Conservation (phyloP, 2,888 invertebrate species). For the Drosophila yooni region DNA sequence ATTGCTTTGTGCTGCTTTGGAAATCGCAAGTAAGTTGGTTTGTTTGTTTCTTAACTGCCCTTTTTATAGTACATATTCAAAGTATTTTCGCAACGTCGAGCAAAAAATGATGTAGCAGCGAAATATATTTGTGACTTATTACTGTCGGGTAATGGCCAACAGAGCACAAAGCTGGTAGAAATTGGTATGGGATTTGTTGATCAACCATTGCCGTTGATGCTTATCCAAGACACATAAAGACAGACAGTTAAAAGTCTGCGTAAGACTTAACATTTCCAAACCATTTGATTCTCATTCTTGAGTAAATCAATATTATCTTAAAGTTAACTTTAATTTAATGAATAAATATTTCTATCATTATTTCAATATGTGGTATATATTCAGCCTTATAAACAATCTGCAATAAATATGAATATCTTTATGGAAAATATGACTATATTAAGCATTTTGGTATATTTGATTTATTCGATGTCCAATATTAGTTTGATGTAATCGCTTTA, state of each 20-base stretch:
- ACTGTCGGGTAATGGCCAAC: conserved; percentile 47
- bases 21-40: conserved; percentile 52
- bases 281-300: neutral
- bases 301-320: neutral
- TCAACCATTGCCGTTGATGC: conserved; percentile 19
- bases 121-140: conserved; percentile 76
- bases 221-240: neutral
- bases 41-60: conserved; percentile 46
- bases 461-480: neutral
- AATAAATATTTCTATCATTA: neutral
- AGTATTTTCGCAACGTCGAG: conserved; percentile 51
- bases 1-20: conserved; percentile 30
- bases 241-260: neutral
- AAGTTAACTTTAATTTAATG: neutral
- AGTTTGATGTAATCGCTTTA: neutral
- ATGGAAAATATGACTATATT: neutral
- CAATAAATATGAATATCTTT: neutral
- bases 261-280: neutral
- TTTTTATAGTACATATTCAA: conserved; percentile 7
- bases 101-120: conserved; percentile 48
- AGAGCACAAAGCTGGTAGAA: conserved; percentile 13
- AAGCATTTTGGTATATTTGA: neutral
- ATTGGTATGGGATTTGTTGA: conserved; percentile 43
- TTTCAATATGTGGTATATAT: neutral
- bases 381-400: neutral